A percentile compares a stretch with the other conserved stretches of the same genome.
Evolutionary conservation across 2,888 invertebrate species (phyloP).

Genomic region (Eurois occulta): DNA sequence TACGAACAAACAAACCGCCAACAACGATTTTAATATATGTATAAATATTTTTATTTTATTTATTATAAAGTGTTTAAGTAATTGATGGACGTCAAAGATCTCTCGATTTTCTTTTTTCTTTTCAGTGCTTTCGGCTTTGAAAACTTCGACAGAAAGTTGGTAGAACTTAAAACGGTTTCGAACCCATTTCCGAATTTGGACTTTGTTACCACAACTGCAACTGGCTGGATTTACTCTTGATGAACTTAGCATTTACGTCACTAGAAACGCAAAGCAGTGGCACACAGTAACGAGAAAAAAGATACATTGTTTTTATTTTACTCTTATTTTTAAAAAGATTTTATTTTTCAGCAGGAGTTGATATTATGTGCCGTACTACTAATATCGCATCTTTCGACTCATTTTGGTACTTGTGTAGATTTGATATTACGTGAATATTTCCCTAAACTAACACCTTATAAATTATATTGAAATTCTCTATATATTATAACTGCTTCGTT

Average conservation of each 20-base stretch:
- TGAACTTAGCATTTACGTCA: constrained; percentile 28
- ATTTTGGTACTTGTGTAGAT: background rate
- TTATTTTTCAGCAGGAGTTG: background rate
- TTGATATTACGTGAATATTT: background rate
- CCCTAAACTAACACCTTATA: background rate
- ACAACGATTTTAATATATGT: too few species aligned
- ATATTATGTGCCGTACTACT: background rate
- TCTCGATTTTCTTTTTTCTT: constrained; percentile 7
- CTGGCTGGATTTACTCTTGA: constrained; percentile 16
- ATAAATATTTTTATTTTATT: too few species aligned
- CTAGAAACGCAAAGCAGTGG: constrained; percentile 16
- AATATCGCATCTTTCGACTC: background rate
- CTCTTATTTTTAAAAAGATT: background rate
- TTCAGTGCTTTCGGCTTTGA: constrained; percentile 1
- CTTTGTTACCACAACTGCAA: constrained; percentile 15
- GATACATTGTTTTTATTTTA: background rate
- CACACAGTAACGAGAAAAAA: background rate
- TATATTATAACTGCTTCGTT: background rate
- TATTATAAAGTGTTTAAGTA: too few species aligned
- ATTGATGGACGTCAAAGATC: constrained; percentile 6
- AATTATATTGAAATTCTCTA: background rate
- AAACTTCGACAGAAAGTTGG: constrained; percentile 17
- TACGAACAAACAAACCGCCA: too few species aligned
- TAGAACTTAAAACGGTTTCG: constrained; percentile 37
- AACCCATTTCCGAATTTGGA: constrained; percentile 35